phyloP scores from a whole-genome alignment of 2,888 invertebrate genomes.

The Cephus sareptanus region DNA sequence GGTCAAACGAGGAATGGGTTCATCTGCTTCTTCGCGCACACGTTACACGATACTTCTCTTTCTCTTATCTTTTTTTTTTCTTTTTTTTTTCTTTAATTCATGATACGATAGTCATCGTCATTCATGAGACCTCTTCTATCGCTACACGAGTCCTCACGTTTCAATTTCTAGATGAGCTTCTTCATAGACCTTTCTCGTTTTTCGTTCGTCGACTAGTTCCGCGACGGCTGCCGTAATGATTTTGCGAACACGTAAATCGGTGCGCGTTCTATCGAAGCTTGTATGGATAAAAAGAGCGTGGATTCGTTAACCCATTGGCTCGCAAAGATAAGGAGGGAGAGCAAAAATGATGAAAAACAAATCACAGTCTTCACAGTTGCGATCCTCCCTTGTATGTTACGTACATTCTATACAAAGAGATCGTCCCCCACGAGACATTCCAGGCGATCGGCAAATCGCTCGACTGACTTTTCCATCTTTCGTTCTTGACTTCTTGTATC shows the following conservation, averaged over 20 bases:
- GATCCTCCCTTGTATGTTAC: not conserved
- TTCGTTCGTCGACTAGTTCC: too few species aligned
- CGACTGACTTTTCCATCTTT: not conserved
- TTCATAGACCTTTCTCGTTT: not conserved
- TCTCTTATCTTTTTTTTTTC: not conserved
- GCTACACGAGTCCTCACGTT: not conserved
- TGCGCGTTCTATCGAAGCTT: not conserved
- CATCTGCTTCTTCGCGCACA: not conserved
- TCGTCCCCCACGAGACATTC: not conserved
- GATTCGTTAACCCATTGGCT: not conserved
- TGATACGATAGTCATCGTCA: not conserved
- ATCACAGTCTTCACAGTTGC: not conserved
- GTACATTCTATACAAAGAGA: not conserved
- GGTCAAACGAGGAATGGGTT: slow-evolving; percentile 3
- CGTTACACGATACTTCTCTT: not conserved
- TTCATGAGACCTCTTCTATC: not conserved
- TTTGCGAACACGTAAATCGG: not conserved
- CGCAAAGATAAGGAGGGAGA: not conserved
- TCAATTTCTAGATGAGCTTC: not conserved
- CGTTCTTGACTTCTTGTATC: not conserved
- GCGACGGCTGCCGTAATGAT: not conserved
- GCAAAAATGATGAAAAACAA: not conserved
- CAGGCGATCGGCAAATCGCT: not conserved
- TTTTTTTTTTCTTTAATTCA: not conserved
- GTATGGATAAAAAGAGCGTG: not conserved